Evolutionary conservation across 1,140 invertebrate species (phyloP), one percentile per base, ranked within the genome.

Genomic region (Ectropis grisescens): DNA sequence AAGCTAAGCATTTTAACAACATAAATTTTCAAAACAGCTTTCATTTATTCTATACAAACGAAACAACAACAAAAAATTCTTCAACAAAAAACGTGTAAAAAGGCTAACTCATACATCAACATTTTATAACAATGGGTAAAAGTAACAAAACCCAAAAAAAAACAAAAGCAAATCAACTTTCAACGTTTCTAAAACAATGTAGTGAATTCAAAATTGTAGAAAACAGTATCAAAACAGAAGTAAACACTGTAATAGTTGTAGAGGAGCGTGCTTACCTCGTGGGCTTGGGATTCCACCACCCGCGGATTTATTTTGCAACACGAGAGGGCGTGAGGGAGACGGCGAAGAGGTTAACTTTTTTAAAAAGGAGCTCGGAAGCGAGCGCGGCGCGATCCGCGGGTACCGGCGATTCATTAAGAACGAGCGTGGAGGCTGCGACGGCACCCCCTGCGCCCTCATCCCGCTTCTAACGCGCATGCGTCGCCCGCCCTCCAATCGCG

Each of bases 381-480:
- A 61, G 57, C 65, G 60, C 65, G 67, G 59, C 71, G 65, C 59
- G 52, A 64, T 56, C 67, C 71, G 65, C 64, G 74, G 70, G 53
- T 60, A 67, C 61, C 74, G 62, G 59, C 71, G 69, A 66, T 74
- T 75, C 69, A 74, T 76, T 75, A 75, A 70, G 57, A 54, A 56
- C 58, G 58, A 68, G 54, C 64, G 52, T 74, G 68, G 70, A 76
- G 61, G 58, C 67, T 70, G 74, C 53, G 54, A 52, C 48, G 46
- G 46, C 51, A 41, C 61, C 22, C 52, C 53, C 50, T 51, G 29
- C 38, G 14, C 34, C 33, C 39, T 41, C 43, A 22, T 2, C 26
- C 33, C n/a, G 25, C 29, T 25, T 15, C 13, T 19, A 9, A 26
- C 44, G 52, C 69, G 69, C 69, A 61, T 62, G 67, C 59, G 62